Conservation (phyloP, 2,113 vertebrate genomes). For the Fukomys damarensis region DNA sequence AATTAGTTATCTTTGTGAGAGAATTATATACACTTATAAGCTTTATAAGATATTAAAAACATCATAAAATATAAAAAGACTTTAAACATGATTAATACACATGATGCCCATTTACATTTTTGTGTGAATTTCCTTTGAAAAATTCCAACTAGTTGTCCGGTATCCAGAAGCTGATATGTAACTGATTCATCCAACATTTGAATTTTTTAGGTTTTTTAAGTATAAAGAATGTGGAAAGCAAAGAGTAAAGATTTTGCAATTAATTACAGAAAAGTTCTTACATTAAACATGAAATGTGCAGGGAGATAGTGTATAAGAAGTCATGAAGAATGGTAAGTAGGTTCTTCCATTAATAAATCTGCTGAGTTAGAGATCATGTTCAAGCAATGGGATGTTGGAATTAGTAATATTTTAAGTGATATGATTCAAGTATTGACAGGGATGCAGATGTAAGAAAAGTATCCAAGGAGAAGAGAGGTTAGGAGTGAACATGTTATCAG, state of each 20-base stretch:
- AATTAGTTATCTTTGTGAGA: neutral
- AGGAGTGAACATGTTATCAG: neutral
- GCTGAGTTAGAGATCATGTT: neutral
- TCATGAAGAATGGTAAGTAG: neutral
- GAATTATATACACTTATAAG: neutral
- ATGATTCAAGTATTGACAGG: neutral
- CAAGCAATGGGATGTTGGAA: neutral
- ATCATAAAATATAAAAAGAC: neutral
- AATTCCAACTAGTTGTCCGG: neutral
- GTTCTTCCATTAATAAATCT: neutral
- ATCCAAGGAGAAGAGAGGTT: neutral
- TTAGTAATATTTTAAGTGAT: neutral
- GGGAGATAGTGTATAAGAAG: neutral
- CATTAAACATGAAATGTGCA: neutral
- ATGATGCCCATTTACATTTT: neutral
- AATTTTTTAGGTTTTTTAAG: neutral
- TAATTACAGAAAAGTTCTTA: neutral
- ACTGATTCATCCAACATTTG: neutral
- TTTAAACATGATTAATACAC: neutral
- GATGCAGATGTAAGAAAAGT: neutral
- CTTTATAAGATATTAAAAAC: neutral
- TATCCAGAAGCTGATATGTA: neutral
- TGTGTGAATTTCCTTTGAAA: neutral
- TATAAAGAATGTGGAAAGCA: neutral
- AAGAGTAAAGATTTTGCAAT: neutral